Evolutionary conservation across 2,113 vertebrate genomes (phyloP).

Genomic region (Stictonetta naevosa): DNA sequence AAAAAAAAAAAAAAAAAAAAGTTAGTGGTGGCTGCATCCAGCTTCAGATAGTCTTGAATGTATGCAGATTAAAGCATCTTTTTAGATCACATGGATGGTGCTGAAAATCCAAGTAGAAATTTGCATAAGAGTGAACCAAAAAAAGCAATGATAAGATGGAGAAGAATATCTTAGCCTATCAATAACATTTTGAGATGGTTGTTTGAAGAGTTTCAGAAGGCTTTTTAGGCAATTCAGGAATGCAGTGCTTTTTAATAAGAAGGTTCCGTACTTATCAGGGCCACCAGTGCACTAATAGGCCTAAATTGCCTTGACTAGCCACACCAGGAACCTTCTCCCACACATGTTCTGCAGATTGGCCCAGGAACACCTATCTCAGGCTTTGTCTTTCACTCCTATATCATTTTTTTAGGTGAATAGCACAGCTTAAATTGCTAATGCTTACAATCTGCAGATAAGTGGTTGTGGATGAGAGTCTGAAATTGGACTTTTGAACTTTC

Average conservation of each 20-base stretch:
- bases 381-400: neutral
- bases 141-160: neutral
- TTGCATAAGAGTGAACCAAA: neutral
- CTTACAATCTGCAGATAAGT: neutral
- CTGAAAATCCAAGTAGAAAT: neutral
- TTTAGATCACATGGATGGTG: neutral
- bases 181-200: neutral
- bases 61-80: neutral
- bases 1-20: neutral
- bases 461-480: neutral
- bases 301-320: neutral
- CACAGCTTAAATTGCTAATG: neutral
- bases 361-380: neutral
- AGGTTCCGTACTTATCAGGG: neutral
- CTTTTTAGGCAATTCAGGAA: conserved; percentile 9
- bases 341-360: neutral
- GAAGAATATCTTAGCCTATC: neutral
- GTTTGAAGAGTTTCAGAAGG: neutral
- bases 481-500: neutral
- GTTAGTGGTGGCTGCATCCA: neutral
- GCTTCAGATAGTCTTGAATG: neutral
- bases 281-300: neutral
- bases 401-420: neutral
- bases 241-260: conserved; percentile 38
- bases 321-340: neutral